Conservation (phyloP, 2,113 vertebrate species). For the Brachirus orientalis region DNA sequence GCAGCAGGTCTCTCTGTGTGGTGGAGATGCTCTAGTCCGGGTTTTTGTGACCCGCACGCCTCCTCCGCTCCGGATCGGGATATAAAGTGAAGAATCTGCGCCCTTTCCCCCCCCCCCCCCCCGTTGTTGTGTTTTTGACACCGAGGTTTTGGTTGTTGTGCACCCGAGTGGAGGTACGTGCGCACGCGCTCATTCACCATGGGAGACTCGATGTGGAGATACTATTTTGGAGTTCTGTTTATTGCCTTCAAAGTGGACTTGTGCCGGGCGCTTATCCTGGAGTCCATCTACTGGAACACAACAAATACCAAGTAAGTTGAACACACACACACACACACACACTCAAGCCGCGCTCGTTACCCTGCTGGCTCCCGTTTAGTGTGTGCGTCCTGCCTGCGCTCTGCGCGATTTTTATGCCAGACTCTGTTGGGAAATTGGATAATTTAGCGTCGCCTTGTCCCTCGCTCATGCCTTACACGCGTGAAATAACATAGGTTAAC, state of each 20-base stretch:
- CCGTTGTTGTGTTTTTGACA: no score
- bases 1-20: conserved; percentile 57
- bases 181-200: conserved; percentile 69
- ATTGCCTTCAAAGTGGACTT: conserved; percentile 92
- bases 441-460: not conserved
- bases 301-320: conserved; percentile 96
- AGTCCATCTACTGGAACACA: conserved; percentile 99
- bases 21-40: conserved; percentile 63
- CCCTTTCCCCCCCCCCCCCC: conserved; percentile 11
- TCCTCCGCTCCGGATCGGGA: conserved; percentile 50
- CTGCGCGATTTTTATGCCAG: no score
- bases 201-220: conserved; percentile 93
- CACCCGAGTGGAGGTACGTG: conserved; percentile 68
- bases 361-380: not conserved
- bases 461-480: no score
- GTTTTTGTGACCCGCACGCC: conserved; percentile 35
- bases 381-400: no score
- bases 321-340: not conserved
- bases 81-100: conserved; percentile 51
- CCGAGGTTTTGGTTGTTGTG: conserved; percentile 31
- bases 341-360: conserved; percentile 4
- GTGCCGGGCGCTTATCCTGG: conserved; percentile 92
- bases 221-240: conserved; percentile 92
- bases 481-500: not conserved
- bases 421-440: not conserved